Base-by-base conservation (phyloP, 37 sponge, comb jelly and placozoan genomes). In the Halisarca cf. caerulea region DNA sequence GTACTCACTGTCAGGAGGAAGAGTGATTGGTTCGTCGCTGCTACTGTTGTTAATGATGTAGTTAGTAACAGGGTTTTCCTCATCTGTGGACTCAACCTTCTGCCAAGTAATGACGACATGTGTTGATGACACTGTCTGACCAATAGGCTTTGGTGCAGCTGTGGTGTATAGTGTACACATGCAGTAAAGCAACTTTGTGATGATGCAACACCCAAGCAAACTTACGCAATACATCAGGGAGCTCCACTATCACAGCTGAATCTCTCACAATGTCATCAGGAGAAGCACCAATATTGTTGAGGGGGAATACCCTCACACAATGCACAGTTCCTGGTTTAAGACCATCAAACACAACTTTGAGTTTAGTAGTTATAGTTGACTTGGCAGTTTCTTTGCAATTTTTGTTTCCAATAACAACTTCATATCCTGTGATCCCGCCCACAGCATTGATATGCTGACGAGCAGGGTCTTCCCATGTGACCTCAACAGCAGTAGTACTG, bases 51-150 rank as follows among this genome's bases (percentile, higher is more conserved):
- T 47, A 47, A 68, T 6, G 33, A 68, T 68, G 69, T 68, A 68
- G 15, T 68, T 6, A 68, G 69, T 68, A 17, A 68, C 34, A 68
- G 69, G 69, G 69, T 68, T 68, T 2, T 68, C 69, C 69, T 68
- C 69, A 68, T 68, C 69, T 17, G 2, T 34, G 30, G 69, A 68
- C 69, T 68, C 69, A 27, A 68, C 69, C 69, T 68, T 4, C 35
- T 30, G 2, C 69, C 69, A 68, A 17, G 28, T 30, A 7, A 68
- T 34, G 3, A 68, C 35, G 33, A 34, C 69, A 30, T 68, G 69
- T 28, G 30, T 28, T 6, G 15, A 28, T 17, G n/a, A 17, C 17
- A 34, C 35, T 32, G 69, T 68, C 69, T 34, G 34, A 32, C 69
- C 69, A 68, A 30, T 33, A 68, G 35, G 30, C 0, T 6, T 2